Conservation (phyloP, 2,888 invertebrate species). For the Xylocampa areola region DNA sequence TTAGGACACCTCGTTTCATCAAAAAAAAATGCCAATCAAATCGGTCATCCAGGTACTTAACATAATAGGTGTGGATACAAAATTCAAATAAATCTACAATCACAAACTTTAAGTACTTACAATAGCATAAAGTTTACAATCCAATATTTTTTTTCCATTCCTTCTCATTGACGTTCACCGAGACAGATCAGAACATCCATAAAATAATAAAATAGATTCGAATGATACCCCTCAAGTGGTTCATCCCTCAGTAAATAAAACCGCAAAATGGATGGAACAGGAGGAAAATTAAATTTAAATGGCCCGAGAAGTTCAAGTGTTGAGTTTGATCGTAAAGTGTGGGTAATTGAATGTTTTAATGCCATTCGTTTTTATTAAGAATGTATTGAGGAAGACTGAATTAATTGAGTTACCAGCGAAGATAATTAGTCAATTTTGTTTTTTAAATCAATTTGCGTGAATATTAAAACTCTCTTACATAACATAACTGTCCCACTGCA, state of each 20-base stretch:
- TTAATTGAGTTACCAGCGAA: constrained; percentile 7
- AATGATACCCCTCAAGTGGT: constrained; percentile 52
- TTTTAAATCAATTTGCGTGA: too few relatives aligned
- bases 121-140: constrained; percentile 11
- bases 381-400: not conserved
- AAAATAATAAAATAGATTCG: constrained; percentile 63
- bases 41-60: too few relatives aligned
- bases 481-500: too few relatives aligned
- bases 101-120: too few relatives aligned
- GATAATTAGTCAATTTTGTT: too few relatives aligned
- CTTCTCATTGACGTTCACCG: constrained; percentile 2
- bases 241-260: constrained; percentile 67
- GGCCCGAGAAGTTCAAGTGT: constrained; percentile 46
- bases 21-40: too few relatives aligned
- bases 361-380: constrained; percentile 27
- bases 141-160: not conserved
- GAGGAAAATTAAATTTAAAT: constrained; percentile 67
- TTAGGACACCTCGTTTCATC: too few relatives aligned
- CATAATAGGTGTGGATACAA: too few relatives aligned
- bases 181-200: constrained; percentile 39
- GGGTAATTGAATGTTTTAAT: constrained; percentile 33
- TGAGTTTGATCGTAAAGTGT: constrained; percentile 22
- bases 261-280: constrained; percentile 66
- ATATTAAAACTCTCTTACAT: too few relatives aligned
- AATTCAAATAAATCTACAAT: too few relatives aligned